Evolutionary conservation across 2,113 vertebrate genomes (phyloP), one percentile per base, ranked within the genome.

Genomic region (Trematomus loennbergii): DNA sequence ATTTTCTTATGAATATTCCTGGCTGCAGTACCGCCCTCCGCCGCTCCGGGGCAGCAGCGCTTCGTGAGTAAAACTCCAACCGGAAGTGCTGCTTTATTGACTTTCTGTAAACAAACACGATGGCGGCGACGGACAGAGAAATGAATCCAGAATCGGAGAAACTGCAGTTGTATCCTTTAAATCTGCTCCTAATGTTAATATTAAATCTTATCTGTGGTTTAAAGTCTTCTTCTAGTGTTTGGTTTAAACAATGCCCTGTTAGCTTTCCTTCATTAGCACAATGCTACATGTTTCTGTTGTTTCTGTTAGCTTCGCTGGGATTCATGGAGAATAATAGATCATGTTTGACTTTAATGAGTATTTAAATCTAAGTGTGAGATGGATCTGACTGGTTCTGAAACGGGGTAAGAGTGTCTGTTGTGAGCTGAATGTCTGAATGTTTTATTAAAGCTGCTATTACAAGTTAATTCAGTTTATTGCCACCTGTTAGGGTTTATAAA

Each of bases 131-230:
- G 3, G 71, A 50, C 3, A 58, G 16, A 25, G 85, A 60, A 3
- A 40, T 8, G 0, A 79, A 67, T 3, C 4, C 10, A 0, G 75
- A 55, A 10, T 7, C 58, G 0, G 83, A 46, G 0, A 85, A 90
- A 66, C 81, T 95, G 73, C 78, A 91, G n/a, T 91, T 95, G 94
- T 95, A 95, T 94, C 94, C 86, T 95, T 91, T 57, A 15, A 49
- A 9, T n/a, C 0, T n/a, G 3, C 12, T 2, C 3, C 0, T 15
- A 4, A 0, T 3, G 0, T 57, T 43, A 3, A 29, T 0, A 2
- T 16, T 16, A 2, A 55, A 1, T 16, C 3, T 1, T 6, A 0
- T 22, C 3, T 9, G 7, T 36, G 10, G 29, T 9, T 4, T 16
- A 3, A 45, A 13, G 17, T 52, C 0, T 1, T 7, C 17, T 12